Evolutionary conservation across 1,140 invertebrate genomes (phyloP).

Genomic region (Anoplolepis gracilipes): DNA sequence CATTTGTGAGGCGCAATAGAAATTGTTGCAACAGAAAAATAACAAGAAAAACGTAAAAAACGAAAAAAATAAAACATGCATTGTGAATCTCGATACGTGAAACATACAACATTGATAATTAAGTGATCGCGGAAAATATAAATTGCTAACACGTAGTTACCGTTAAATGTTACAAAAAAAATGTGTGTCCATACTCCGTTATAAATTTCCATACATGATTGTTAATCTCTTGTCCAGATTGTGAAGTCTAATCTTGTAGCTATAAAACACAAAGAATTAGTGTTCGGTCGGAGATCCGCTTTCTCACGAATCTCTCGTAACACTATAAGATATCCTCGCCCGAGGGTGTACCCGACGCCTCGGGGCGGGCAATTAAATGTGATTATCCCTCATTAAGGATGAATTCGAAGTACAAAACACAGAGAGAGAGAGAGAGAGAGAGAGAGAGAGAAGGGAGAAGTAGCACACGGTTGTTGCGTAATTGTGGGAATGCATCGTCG

Average conservation of each 20-base stretch:
- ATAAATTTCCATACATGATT: neutral
- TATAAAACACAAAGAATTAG: conserved; percentile 30
- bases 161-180: neutral
- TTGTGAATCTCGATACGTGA: neutral
- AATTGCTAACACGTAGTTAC: neutral
- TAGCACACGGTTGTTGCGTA: conserved; percentile 72
- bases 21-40: neutral
- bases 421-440: conserved; percentile 36
- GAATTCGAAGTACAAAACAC: conserved; percentile 76
- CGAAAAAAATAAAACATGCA: neutral
- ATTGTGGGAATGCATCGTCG: conserved; percentile 81
- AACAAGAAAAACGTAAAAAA: neutral
- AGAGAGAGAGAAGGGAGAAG: neutral
- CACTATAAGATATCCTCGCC: conserved; percentile 61
- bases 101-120: neutral
- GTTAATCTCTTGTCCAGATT: conserved; percentile 35
- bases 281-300: conserved; percentile 22
- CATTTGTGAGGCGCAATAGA: neutral
- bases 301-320: conserved; percentile 67
- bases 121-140: neutral
- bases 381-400: conserved; percentile 83
- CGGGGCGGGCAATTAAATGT: conserved; percentile 80
- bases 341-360: conserved; percentile 70
- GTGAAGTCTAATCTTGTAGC: conserved; percentile 51
- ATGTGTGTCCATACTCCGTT: neutral